These are phyloP conservation scores for Petrolisthes manimaculis DNA, from an alignment of 2,888 invertebrate species.

Conservation along the genomic window DNA sequence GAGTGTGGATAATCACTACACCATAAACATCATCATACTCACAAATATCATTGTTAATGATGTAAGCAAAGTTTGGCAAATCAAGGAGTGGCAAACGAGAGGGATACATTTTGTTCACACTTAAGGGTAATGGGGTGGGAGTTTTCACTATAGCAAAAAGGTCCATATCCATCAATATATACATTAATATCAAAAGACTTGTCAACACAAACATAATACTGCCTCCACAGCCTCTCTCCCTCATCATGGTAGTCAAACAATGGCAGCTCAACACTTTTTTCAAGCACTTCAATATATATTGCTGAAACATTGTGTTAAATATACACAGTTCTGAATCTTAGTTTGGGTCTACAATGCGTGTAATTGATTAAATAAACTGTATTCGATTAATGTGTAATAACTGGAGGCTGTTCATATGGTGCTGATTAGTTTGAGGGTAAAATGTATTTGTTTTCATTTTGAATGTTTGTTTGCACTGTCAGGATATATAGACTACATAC, in stretches of 20 bases:
- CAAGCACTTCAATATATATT: neutral
- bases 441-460: too few relatives aligned
- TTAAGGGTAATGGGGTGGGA: conserved; percentile 31
- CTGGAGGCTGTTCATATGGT: too few relatives aligned
- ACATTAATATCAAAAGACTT: neutral
- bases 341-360: too few relatives aligned
- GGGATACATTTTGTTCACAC: conserved; percentile 34
- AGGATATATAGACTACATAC: too few relatives aligned
- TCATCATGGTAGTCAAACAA: neutral
- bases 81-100: conserved; percentile 63
- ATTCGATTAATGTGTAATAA: too few relatives aligned
- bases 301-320: too few relatives aligned
- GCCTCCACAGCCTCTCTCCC: neutral
- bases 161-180: conserved; percentile 33
- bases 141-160: neutral
- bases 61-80: conserved; percentile 66
- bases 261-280: neutral
- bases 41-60: conserved; percentile 68
- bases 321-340: too few relatives aligned
- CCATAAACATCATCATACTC: conserved; percentile 51
- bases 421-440: too few relatives aligned
- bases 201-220: neutral
- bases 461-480: too few relatives aligned
- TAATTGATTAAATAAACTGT: too few relatives aligned
- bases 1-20: conserved; percentile 79